Percentiles rank a stretch among this genome's conserved stretches.
Evolutionary conservation across 2,797 vertebrate genomes (phyloP).

Genomic region (Microctenopoma stevenorrisi): DNA sequence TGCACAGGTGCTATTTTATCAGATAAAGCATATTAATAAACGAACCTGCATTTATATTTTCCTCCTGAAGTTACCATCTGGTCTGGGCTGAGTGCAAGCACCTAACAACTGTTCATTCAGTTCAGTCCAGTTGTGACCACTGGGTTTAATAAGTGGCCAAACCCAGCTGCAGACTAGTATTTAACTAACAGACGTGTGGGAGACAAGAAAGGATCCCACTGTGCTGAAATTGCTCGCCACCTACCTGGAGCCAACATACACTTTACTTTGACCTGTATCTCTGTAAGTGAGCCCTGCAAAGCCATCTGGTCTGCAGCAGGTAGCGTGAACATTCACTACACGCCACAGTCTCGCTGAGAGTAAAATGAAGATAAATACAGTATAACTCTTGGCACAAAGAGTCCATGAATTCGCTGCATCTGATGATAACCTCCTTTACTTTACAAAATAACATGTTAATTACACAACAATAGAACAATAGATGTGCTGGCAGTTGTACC

Average conservation of each 20-base stretch:
- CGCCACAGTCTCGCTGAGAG: too few species aligned
- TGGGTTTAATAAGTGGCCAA: constrained; percentile 71
- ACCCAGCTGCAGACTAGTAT: constrained; percentile 65
- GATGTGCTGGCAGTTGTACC: neutral
- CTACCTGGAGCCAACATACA: constrained; percentile 61
- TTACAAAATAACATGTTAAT: too few species aligned
- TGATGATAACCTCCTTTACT: too few species aligned
- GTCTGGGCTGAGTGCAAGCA: constrained; percentile 18
- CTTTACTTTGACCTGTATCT: constrained; percentile 30
- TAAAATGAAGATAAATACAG: too few species aligned
- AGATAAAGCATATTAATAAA: neutral
- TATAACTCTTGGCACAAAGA: too few species aligned
- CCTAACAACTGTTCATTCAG: constrained; percentile 67
- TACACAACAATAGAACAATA: too few species aligned
- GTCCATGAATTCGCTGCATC: too few species aligned
- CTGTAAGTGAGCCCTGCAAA: constrained; percentile 16
- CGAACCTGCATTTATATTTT: neutral
- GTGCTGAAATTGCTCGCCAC: constrained; percentile 70
- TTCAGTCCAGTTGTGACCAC: constrained; percentile 61
- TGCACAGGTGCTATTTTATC: neutral
- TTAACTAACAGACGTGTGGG: constrained; percentile 80
- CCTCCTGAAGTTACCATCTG: constrained; percentile 20
- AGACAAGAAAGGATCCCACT: constrained; percentile 79
- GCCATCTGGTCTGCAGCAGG: neutral
- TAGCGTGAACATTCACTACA: neutral